phyloP scores from a whole-genome alignment of 2,113 vertebrate species.

The Pelecanus crispus region DNA sequence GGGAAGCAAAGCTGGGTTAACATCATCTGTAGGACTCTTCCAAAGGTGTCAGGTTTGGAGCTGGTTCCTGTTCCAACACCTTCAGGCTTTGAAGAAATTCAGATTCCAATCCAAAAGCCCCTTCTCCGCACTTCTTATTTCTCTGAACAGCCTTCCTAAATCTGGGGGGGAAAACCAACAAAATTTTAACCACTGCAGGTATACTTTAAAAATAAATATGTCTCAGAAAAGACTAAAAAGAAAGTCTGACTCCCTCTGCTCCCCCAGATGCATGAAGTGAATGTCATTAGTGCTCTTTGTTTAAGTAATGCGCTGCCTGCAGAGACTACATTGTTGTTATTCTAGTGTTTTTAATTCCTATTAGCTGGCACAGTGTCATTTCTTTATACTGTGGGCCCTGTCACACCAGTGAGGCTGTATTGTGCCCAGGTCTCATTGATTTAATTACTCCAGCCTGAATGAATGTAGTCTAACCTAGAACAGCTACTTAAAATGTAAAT shows the following conservation, averaged over 20 bases:
- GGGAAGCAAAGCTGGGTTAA: not conserved
- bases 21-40: not conserved
- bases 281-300: constrained; percentile 49
- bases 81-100: not conserved
- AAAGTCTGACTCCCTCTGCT: not conserved
- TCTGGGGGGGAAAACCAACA: not conserved
- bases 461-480: constrained; percentile 76
- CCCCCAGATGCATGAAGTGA: not conserved
- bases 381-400: constrained; percentile 67
- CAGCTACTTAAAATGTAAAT: constrained; percentile 85
- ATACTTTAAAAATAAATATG: not conserved
- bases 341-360: constrained; percentile 68
- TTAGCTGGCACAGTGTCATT: constrained; percentile 59
- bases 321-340: constrained; percentile 45
- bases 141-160: not conserved
- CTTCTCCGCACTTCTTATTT: not conserved
- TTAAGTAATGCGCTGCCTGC: constrained; percentile 51
- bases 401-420: constrained; percentile 75
- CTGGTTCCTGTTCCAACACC: not conserved
- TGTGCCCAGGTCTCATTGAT: constrained; percentile 80
- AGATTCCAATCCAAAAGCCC: not conserved
- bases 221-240: not conserved
- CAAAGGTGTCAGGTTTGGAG: not conserved
- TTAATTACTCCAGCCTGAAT: constrained; percentile 82
- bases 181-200: not conserved